A percentile compares a stretch with the other conserved stretches of the same genome.
phyloP scores from a whole-genome alignment of 2,888 invertebrate genomes.

The Ophion obscuratus region DNA sequence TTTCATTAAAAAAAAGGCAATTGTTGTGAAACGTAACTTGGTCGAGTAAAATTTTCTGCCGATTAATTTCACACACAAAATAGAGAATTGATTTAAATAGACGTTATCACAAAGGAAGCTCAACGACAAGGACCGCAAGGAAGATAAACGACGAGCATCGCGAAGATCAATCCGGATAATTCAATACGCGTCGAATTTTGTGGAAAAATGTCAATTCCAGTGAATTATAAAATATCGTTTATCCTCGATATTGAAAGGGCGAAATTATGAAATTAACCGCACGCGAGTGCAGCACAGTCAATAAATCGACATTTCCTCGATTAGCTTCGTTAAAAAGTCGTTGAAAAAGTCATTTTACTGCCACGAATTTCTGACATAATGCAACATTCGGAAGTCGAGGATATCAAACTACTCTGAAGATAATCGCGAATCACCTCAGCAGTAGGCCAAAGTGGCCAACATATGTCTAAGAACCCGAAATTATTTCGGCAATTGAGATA shows the following conservation, averaged over 20 bases:
- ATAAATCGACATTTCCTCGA: background rate
- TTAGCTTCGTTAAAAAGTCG: background rate
- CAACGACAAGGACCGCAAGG: conserved; percentile 33
- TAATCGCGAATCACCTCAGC: background rate
- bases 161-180: conserved; percentile 51
- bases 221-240: background rate
- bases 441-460: background rate
- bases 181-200: background rate
- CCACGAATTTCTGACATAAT: background rate
- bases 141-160: conserved; percentile 54
- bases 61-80: background rate
- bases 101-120: background rate
- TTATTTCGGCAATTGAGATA: background rate
- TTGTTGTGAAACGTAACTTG: background rate
- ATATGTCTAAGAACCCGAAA: background rate
- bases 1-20: background rate
- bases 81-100: background rate
- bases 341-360: background rate
- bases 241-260: background rate
- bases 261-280: background rate
- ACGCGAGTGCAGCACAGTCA: background rate
- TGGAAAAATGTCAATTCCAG: background rate
- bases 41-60: background rate
- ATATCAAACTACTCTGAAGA: conserved; percentile 1
- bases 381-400: background rate